A percentile compares a stretch with the other conserved stretches of the same genome.
These are phyloP conservation scores for Bradysia coprophila DNA, from an alignment of 1,140 invertebrate genomes.

Conservation along the genomic window DNA sequence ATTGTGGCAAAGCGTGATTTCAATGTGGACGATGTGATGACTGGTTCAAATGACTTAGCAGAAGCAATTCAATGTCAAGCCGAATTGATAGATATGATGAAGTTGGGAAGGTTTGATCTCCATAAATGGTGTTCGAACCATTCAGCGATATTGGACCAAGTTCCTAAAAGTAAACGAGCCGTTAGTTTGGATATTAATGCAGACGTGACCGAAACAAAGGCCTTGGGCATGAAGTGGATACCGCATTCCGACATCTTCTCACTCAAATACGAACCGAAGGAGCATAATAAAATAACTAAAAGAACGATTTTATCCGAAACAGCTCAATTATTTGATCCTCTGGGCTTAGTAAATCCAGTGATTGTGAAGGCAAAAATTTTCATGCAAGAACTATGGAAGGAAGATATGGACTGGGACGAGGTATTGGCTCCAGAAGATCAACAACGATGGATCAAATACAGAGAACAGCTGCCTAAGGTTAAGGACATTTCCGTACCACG, in stretches of 20 bases:
- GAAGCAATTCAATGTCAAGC: conserved; percentile 1
- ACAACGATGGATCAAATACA: conserved; percentile 8
- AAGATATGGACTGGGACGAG: conserved; percentile 17
- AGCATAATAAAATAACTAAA: conserved; percentile 2
- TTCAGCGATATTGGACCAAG: conserved; percentile 6
- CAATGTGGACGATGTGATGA: conserved; percentile 27
- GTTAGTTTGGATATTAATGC: background rate
- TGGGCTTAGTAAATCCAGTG: background rate
- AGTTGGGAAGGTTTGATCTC: conserved; percentile 5
- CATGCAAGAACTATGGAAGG: background rate
- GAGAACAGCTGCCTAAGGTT: conserved; percentile 5
- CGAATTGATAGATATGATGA: conserved; percentile 1
- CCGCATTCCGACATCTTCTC: background rate
- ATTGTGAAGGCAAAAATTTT: background rate
- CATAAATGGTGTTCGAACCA: conserved; percentile 11
- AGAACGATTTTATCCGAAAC: background rate
- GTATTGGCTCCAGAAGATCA: conserved; percentile 10
- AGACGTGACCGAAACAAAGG: background rate
- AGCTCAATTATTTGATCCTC: background rate
- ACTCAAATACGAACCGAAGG: background rate
- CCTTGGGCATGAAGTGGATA: background rate
- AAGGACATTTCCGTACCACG: conserved; percentile 6
- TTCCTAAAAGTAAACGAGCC: background rate
- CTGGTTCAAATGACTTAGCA: conserved; percentile 12
- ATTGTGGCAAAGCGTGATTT: conserved; percentile 18